A percentile compares a stretch with the other conserved stretches of the same genome.
phyloP scores from a whole-genome alignment of 2,797 vertebrate genomes.

The Gymnopithys bicolor region DNA sequence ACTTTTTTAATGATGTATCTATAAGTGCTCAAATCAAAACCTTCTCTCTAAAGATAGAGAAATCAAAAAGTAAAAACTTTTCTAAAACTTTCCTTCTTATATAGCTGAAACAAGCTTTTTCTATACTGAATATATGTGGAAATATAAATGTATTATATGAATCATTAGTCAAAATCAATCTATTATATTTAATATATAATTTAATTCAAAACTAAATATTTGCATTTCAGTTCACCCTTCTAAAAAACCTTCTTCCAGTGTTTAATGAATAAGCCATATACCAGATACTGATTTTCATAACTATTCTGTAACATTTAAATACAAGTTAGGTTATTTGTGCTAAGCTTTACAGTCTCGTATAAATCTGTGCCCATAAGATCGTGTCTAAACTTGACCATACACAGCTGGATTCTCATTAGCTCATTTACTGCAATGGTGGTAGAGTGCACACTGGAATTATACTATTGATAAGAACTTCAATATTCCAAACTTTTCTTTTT shows the following conservation, averaged over 20 bases:
- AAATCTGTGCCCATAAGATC: background rate
- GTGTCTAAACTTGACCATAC: background rate
- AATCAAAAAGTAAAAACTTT: background rate
- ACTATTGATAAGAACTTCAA: background rate
- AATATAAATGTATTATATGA: background rate
- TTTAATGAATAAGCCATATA: background rate
- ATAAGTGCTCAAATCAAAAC: background rate
- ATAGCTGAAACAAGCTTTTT: background rate
- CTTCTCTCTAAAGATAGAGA: background rate
- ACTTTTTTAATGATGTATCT: background rate
- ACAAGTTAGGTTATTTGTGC: background rate
- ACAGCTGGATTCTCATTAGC: background rate
- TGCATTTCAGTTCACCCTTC: background rate
- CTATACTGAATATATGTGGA: background rate
- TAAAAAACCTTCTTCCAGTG: background rate
- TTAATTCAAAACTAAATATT: background rate
- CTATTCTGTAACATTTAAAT: background rate
- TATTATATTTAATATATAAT: background rate
- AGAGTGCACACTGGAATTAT: background rate
- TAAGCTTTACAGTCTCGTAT: background rate
- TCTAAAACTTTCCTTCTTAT: background rate
- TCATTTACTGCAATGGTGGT: rapidly evolving
- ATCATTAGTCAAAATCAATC: background rate
- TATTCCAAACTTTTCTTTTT: background rate
- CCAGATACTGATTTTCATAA: background rate